Evolutionary conservation across 2,888 invertebrate genomes (phyloP).

Genomic region (Glomeris marginata): DNA sequence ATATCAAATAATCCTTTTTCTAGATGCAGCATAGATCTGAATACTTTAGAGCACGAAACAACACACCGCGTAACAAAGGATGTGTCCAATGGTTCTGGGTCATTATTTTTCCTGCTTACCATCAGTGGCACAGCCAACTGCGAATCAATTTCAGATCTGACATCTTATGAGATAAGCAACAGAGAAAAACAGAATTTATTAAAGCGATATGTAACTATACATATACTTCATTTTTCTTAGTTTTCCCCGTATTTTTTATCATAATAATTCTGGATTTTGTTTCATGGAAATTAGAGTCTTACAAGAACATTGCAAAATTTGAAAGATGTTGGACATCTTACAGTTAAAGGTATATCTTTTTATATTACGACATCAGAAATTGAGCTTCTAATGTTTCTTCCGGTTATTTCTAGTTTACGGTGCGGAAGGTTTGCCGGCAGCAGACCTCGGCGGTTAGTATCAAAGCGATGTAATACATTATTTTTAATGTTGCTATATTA

Average conservation of each 20-base stretch:
- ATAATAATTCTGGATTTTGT: conserved; percentile 8
- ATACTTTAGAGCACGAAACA: conserved; percentile 65
- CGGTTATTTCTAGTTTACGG: conserved; percentile 44
- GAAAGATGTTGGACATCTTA: conserved; percentile 82
- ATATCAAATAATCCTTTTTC: not conserved
- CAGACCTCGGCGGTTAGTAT: conserved; percentile 68
- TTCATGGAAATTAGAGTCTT: conserved; percentile 41
- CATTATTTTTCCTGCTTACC: conserved; percentile 70
- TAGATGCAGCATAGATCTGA: conserved; percentile 73
- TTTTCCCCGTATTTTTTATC: conserved; percentile 3
- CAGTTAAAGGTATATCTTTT: conserved; percentile 50
- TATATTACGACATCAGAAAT: not conserved
- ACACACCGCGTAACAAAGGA: conserved; percentile 82
- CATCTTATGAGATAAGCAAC: conserved; percentile 65
- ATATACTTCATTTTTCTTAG: not conserved
- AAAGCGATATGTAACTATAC: conserved; percentile 51
- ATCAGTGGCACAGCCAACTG: conserved; percentile 88
- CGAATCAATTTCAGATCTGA: conserved; percentile 81
- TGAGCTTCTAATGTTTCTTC: not conserved
- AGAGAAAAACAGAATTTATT: conserved; percentile 47
- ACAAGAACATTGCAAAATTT: conserved; percentile 52
- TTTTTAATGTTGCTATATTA: no score
- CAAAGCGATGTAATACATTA: no score
- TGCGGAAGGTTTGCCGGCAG: conserved; percentile 71
- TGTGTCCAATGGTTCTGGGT: conserved; percentile 65